Conservation (phyloP, 2,113 vertebrate species). For the Leptobrachium leishanense region DNA sequence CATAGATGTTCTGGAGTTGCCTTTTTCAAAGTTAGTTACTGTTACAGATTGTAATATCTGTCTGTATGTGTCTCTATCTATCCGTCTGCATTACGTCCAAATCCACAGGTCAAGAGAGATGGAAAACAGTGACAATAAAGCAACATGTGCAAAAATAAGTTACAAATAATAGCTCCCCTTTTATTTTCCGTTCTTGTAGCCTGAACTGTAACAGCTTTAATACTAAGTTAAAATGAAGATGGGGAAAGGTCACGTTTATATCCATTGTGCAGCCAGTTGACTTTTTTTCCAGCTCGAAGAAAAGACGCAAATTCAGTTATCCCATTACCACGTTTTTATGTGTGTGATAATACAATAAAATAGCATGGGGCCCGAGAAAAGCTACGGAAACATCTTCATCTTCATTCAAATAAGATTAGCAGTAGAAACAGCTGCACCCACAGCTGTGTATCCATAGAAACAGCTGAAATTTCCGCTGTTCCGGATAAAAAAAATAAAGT, state of each 20-base stretch:
- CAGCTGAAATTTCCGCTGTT: constrained; percentile 48
- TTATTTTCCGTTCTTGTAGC: too few species aligned
- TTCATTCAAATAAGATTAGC: constrained; percentile 53
- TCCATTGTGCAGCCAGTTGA: not conserved
- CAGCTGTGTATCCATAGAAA: constrained; percentile 64
- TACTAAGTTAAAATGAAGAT: not conserved
- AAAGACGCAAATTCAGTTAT: not conserved
- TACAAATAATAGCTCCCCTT: too few species aligned
- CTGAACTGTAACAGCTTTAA: not conserved
- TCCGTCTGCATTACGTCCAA: too few species aligned
- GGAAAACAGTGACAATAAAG: too few species aligned
- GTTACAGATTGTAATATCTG: too few species aligned
- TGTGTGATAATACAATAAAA: constrained; percentile 9
- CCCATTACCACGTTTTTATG: not conserved
- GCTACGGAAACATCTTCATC: constrained; percentile 18
- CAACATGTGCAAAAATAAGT: too few species aligned
- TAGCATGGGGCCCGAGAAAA: constrained; percentile 27
- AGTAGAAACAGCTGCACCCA: constrained; percentile 58
- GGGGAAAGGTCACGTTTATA: not conserved
- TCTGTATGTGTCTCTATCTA: too few species aligned
- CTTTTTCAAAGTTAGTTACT: too few species aligned
- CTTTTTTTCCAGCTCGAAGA: constrained; percentile 3
- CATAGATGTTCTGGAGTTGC: too few species aligned
- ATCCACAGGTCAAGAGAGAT: too few species aligned
- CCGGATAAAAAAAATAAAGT: constrained; percentile 23